Evolutionary conservation across 2,113 vertebrate genomes (phyloP), one percentile per base, ranked within the genome.

Genomic region (Bufo bufo): DNA sequence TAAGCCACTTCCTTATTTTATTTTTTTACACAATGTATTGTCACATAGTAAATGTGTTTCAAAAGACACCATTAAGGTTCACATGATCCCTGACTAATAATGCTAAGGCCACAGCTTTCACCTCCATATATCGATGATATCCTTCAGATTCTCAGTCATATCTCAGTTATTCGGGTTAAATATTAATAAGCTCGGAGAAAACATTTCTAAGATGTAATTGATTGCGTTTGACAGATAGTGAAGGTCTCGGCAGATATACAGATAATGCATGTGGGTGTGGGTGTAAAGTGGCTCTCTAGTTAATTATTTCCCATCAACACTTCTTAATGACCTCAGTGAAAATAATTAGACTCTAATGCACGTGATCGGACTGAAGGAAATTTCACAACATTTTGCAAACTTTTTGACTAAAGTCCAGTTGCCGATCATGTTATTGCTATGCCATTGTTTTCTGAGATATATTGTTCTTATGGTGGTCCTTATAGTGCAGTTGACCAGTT

Each of bases 251-350:
- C 12, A 88, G 58, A 77, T 59, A 81, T 33, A 52, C 52, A 47
- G 63, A 72, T 71, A 72, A 59, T 87, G 78, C 13, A 10, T 65
- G 50, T 49, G 50, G 63, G 50, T 43, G 63, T 6, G 52, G 77
- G n/a, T 14, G 13, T 33, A 65, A 63, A 82, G 69, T 54, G 56
- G 58, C 17, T 77, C 65, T 83, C 56, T 75, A 23, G 79, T 88
- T 82, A 88, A 87, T 88, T 87, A 87, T 80, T 87, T 87, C 65
- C 85, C 77, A 72, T 71, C 77, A 87, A 81, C 50, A 72, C 61
- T 66, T 43, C 16, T 45, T 13, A 69, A 69, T 80, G 66, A 58
- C 77, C 63, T 71, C 63, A 81, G 83, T 17, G 66, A 71, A 23
- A 58, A 52, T 80, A 69, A 81, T 87, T 71, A 81, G 50, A 23